Evolutionary conservation across 2,797 vertebrate species (phyloP).

Genomic region (Tauraco hartlaubi): DNA sequence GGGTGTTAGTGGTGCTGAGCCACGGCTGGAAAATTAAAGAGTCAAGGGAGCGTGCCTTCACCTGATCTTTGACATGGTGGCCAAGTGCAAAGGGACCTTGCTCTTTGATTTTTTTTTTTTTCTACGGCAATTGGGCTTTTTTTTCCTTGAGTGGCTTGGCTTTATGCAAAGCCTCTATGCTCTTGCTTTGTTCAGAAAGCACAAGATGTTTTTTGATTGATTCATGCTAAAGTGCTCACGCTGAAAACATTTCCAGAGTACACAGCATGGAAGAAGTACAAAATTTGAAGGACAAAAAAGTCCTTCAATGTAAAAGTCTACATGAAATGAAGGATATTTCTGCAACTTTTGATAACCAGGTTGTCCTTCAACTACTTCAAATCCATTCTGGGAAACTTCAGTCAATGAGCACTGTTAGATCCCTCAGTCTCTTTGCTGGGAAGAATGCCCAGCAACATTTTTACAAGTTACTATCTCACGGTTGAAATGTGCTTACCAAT

Average conservation of each 20-base stretch:
- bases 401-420: background rate
- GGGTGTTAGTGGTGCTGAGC: background rate
- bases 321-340: background rate
- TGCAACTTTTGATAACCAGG: background rate
- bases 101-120: background rate
- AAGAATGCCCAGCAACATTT: background rate
- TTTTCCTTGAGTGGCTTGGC: background rate
- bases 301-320: background rate
- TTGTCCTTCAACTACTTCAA: background rate
- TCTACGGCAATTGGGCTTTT: background rate
- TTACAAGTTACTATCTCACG: background rate
- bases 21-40: background rate
- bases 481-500: background rate
- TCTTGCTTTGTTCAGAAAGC: background rate
- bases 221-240: background rate
- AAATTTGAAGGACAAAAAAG: too few species aligned
- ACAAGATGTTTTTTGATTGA: background rate
- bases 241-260: background rate
- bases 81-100: background rate
- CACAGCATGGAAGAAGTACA: background rate
- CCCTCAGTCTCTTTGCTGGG: background rate
- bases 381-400: background rate
- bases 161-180: background rate
- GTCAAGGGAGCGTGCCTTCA: accelerated
- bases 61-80: background rate